A percentile compares a stretch with the other conserved stretches of the same genome.
phyloP scores from a whole-genome alignment of 2,888 invertebrate species.

The Leistus spinibarbis region DNA sequence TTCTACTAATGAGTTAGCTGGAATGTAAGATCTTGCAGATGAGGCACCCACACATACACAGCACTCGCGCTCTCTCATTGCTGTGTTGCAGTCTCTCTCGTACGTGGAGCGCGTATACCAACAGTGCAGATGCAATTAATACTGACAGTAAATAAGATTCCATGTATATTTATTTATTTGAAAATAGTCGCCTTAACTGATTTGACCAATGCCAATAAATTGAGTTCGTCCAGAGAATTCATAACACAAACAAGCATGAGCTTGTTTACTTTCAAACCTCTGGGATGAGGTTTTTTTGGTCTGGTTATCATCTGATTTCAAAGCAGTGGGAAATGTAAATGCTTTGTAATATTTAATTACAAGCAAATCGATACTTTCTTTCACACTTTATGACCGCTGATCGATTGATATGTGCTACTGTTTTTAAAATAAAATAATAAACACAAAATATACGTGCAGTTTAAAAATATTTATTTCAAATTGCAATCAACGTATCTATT shows the following conservation, averaged over 20 bases:
- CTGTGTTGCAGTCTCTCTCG: not conserved
- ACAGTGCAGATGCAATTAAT: slow-evolving; percentile 28
- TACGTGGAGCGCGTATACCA: not conserved
- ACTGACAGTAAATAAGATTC: slow-evolving; percentile 35
- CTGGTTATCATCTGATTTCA: slow-evolving; percentile 27
- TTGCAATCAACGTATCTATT: not conserved
- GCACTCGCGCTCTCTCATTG: slow-evolving; percentile 1
- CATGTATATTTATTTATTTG: slow-evolving; percentile 31
- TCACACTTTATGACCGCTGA: not conserved
- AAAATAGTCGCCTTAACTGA: slow-evolving; percentile 28
- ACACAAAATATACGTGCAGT: slow-evolving; percentile 24
- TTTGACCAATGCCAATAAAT: not conserved
- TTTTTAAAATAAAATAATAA: slow-evolving; percentile 32
- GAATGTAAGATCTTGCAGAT: slow-evolving; percentile 38
- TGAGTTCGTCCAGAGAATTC: not conserved
- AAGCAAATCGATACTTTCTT: not conserved
- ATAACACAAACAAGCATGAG: slow-evolving; percentile 1
- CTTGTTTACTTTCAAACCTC: slow-evolving; percentile 19
- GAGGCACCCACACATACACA: slow-evolving; percentile 33
- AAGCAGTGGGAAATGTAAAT: not conserved
- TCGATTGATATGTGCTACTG: not conserved
- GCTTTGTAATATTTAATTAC: not conserved
- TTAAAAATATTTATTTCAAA: slow-evolving; percentile 22
- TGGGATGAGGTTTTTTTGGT: slow-evolving; percentile 14
- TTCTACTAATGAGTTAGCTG: slow-evolving; percentile 39